These are phyloP conservation scores for Maniola hyperantus DNA, from an alignment of 2,888 invertebrate genomes.

Conservation along the genomic window DNA sequence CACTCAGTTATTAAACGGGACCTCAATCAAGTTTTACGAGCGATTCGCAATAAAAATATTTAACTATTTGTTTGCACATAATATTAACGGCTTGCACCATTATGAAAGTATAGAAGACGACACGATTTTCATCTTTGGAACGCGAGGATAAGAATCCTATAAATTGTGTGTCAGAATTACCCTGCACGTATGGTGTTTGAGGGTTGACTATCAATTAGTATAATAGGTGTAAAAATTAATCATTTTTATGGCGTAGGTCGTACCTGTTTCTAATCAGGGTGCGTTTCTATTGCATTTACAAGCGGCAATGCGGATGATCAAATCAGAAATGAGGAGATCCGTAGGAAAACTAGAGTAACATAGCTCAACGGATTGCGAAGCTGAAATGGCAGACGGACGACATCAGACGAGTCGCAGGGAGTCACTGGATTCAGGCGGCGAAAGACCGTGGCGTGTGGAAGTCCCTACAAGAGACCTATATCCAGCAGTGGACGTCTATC, in stretches of 20 bases:
- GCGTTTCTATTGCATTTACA: too few relatives aligned
- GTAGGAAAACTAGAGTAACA: too few relatives aligned
- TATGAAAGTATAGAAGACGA: conserved; percentile 41
- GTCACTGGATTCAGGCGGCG: too few relatives aligned
- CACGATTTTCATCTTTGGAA: conserved; percentile 45
- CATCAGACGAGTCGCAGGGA: too few relatives aligned
- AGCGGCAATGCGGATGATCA: too few relatives aligned
- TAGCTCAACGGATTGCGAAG: too few relatives aligned
- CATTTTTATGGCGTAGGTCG: not conserved
- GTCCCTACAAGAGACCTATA: too few relatives aligned
- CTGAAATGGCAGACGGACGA: too few relatives aligned
- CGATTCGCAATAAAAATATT: conserved; percentile 78
- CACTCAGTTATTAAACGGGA: conserved; percentile 58
- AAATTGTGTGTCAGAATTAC: conserved; percentile 27
- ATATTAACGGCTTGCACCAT: conserved; percentile 70
- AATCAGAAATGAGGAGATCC: too few relatives aligned
- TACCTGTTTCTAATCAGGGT: too few relatives aligned
- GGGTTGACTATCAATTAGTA: conserved; percentile 60
- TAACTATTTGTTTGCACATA: conserved; percentile 78
- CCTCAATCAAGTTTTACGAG: conserved; percentile 80
- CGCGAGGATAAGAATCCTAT: conserved; percentile 38
- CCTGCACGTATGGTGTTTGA: conserved; percentile 39
- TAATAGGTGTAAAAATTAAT: conserved; percentile 51
- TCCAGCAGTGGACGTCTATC: too few relatives aligned
- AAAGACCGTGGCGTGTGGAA: too few relatives aligned